A percentile compares a stretch with the other conserved stretches of the same genome.
Conservation (phyloP, 2,113 vertebrate genomes). For the Ictalurus furcatus region DNA sequence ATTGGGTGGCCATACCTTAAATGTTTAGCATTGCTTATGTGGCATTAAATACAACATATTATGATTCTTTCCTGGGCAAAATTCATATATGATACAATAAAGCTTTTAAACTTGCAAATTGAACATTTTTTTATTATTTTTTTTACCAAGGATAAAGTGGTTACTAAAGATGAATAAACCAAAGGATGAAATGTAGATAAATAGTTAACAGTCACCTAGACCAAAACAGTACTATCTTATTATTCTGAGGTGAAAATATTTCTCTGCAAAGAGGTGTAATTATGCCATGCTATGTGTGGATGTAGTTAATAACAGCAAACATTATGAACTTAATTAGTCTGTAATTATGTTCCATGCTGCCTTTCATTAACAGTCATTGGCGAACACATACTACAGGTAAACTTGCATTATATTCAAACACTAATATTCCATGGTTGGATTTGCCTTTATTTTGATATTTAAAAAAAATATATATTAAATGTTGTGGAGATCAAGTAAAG, state of each 20-base stretch:
- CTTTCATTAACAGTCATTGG: not conserved
- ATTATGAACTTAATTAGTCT: not conserved
- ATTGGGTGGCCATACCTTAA: not conserved
- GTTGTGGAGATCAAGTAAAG: not conserved
- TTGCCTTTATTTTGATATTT: conserved; percentile 43
- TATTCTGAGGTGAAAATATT: not conserved
- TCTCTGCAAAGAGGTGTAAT: not conserved
- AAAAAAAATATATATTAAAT: not conserved
- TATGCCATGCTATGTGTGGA: not conserved
- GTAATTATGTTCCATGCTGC: conserved; percentile 13
- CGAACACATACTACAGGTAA: not conserved
- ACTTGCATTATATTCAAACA: not conserved
- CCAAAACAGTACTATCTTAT: not conserved
- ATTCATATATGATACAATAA: not conserved
- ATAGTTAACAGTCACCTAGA: not conserved
- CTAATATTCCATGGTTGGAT: not conserved
- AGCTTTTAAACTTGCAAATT: not conserved
- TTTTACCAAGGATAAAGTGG: not conserved
- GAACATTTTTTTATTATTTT: not conserved
- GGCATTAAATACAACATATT: not conserved
- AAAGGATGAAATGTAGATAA: not conserved
- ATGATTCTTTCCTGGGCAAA: not conserved
- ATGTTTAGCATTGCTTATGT: not conserved
- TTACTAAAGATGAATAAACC: not conserved
- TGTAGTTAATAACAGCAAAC: conserved; percentile 2